phyloP scores from a whole-genome alignment of 1,140 invertebrate genomes.

The Drosophila orena region DNA sequence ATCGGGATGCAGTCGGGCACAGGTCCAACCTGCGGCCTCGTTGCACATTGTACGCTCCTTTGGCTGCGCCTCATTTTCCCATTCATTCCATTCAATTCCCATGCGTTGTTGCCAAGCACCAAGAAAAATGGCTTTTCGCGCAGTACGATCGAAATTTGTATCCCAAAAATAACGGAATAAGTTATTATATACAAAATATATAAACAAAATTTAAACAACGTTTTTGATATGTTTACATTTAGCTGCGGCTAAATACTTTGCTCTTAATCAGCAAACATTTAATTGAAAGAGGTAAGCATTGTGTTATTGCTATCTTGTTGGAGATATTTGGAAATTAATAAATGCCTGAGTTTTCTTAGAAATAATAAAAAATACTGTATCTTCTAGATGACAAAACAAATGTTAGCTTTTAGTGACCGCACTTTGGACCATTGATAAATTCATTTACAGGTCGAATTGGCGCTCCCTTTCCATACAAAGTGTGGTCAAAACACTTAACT shows the following conservation, averaged over 20 bases:
- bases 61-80: constrained; percentile 79
- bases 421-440: neutral
- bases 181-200: neutral
- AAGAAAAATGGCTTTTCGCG: neutral
- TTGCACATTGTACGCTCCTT: constrained; percentile 42
- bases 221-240: too few species aligned
- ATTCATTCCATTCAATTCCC: constrained; percentile 77
- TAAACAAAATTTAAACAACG: too few species aligned
- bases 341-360: constrained; percentile 12
- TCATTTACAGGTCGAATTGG: neutral
- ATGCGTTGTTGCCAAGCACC: constrained; percentile 16
- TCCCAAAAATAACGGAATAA: too few species aligned
- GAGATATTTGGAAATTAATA: constrained; percentile 6
- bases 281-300: neutral
- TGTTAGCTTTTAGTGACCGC: neutral
- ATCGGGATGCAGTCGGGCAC: constrained; percentile 56
- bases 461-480: constrained; percentile 28
- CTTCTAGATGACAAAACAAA: neutral
- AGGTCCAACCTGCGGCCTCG: constrained; percentile 71
- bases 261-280: neutral
- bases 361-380: neutral
- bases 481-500: constrained; percentile 9
- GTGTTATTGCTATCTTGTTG: neutral
- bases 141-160: too few species aligned
- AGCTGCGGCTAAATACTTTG: too few species aligned